These are phyloP conservation scores for Blennius ocellaris DNA, from an alignment of 2,113 vertebrate genomes.

Conservation along the genomic window DNA sequence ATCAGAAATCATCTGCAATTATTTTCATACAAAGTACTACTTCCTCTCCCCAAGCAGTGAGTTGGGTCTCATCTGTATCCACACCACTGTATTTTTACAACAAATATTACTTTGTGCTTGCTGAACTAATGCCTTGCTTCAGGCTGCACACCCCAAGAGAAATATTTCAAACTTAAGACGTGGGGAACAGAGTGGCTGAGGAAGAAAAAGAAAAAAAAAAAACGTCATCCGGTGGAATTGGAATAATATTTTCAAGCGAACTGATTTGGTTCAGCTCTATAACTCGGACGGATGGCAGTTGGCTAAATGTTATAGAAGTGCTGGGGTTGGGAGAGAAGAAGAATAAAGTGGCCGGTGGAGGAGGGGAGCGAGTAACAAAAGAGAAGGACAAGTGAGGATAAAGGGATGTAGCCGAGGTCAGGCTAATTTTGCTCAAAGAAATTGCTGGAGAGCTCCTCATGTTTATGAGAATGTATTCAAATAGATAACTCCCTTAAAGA, in stretches of 20 bases:
- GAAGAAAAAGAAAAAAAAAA: neutral
- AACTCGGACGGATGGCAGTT: neutral
- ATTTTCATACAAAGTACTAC: constrained; percentile 28
- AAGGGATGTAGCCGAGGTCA: neutral
- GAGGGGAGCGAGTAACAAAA: neutral
- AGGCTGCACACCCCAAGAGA: constrained; percentile 33
- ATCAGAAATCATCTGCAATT: constrained; percentile 8
- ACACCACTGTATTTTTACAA: constrained; percentile 43
- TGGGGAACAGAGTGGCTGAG: constrained; percentile 8
- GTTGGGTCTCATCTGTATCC: constrained; percentile 41
- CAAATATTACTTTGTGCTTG: constrained; percentile 37
- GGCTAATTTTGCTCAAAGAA: neutral
- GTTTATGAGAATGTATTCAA: too few relatives aligned
- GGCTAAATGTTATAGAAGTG: neutral
- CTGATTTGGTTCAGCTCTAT: constrained; percentile 28
- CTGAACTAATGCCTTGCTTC: constrained; percentile 50
- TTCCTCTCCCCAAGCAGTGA: constrained; percentile 27
- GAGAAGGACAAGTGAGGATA: neutral
- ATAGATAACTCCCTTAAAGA: too few relatives aligned
- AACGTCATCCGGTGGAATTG: constrained; percentile 26
- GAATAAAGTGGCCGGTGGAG: constrained; percentile 18
- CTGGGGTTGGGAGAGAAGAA: constrained; percentile 17
- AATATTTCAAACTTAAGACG: constrained; percentile 46
- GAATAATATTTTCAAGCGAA: constrained; percentile 38
- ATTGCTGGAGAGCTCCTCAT: too few relatives aligned